Percentiles rank a stretch among this genome's conserved stretches.
Evolutionary conservation across 2,888 invertebrate species (phyloP).

Genomic region (Orchesella flavescens): DNA sequence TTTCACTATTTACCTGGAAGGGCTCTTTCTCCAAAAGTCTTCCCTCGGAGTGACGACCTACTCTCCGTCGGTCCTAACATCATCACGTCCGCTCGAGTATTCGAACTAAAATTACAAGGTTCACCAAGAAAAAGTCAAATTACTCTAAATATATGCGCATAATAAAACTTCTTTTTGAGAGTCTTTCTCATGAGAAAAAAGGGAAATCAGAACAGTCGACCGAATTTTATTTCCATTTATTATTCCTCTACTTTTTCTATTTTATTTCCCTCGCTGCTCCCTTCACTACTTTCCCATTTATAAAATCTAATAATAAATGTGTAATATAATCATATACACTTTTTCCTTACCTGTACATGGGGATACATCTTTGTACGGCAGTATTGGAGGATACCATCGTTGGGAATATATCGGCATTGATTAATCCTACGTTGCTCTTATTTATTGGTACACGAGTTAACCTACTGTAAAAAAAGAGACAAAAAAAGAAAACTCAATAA

Average conservation of each 20-base stretch:
- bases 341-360: conserved; percentile 71
- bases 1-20: conserved; percentile 71
- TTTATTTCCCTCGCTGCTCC: background rate
- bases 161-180: conserved; percentile 51
- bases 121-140: conserved; percentile 62
- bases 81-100: conserved; percentile 72
- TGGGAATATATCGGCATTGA: conserved; percentile 72
- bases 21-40: conserved; percentile 72
- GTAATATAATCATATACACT: background rate
- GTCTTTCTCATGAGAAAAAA: conserved; percentile 41
- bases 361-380: conserved; percentile 72
- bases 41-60: conserved; percentile 72
- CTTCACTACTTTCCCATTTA: background rate
- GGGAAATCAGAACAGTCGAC: conserved; percentile 56
- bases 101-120: conserved; percentile 69
- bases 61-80: conserved; percentile 72
- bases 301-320: conserved; percentile 28
- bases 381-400: conserved; percentile 72
- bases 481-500: conserved; percentile 52
- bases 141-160: conserved; percentile 65
- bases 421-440: conserved; percentile 72
- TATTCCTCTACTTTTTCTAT: conserved; percentile 35
- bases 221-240: conserved; percentile 66
- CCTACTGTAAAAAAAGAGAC: conserved; percentile 67
- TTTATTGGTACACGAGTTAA: conserved; percentile 72